phyloP scores from a whole-genome alignment of 2,888 invertebrate species.

The Aleiodes alternator region DNA sequence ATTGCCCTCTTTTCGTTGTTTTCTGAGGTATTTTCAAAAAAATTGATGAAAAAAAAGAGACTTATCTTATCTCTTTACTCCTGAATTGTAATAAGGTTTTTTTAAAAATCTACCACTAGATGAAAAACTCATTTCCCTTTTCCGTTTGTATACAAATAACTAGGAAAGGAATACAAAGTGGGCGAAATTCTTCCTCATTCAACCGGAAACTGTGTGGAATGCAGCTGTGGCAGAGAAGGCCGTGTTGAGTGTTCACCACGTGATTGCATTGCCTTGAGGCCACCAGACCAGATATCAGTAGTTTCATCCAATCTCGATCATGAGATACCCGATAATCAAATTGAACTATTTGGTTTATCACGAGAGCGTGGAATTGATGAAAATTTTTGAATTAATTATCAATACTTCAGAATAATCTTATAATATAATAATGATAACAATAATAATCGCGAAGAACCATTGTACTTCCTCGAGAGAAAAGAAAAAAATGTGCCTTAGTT shows the following conservation, averaged over 20 bases:
- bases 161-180: constrained; percentile 80
- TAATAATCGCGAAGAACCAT: constrained; percentile 39
- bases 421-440: constrained; percentile 44
- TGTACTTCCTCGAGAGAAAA: neutral
- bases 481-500: constrained; percentile 22
- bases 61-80: too few species aligned
- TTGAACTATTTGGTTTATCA: constrained; percentile 67
- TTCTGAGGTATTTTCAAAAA: too few species aligned
- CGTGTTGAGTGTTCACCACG: constrained; percentile 71
- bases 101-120: neutral
- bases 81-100: too few species aligned
- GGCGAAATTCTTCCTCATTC: constrained; percentile 82
- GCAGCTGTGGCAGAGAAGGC: constrained; percentile 80
- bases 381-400: constrained; percentile 61
- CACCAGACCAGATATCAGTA: constrained; percentile 61
- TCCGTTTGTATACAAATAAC: constrained; percentile 54
- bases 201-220: constrained; percentile 84
- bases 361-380: constrained; percentile 67
- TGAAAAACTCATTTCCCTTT: neutral
- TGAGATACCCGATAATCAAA: constrained; percentile 62
- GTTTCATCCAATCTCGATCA: constrained; percentile 59
- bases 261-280: constrained; percentile 68
- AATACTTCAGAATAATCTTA: constrained; percentile 18
- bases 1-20: too few species aligned
- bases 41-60: too few species aligned